phyloP scores from a whole-genome alignment of 2,797 vertebrate genomes.

The Helostoma temminkii region DNA sequence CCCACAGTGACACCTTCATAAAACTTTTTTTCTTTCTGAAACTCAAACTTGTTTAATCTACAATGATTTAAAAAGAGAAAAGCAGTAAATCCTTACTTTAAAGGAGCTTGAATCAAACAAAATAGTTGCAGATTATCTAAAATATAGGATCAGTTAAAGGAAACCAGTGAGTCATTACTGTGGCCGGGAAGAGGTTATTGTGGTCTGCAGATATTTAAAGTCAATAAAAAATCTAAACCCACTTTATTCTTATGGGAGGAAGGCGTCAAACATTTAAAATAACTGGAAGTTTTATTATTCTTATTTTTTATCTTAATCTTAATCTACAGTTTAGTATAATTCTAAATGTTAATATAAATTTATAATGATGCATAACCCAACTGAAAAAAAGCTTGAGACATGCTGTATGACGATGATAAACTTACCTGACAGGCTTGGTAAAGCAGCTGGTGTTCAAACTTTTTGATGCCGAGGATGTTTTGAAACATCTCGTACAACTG shows the following conservation, averaged over 20 bases:
- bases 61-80: background rate
- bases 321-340: background rate
- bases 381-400: background rate
- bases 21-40: too few relatives aligned
- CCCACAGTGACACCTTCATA: too few relatives aligned
- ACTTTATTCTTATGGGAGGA: too few relatives aligned
- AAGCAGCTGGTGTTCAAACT: constrained; percentile 98
- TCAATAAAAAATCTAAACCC: too few relatives aligned
- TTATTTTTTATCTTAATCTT: too few relatives aligned
- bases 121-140: too few relatives aligned
- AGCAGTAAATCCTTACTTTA: too few relatives aligned
- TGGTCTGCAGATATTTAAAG: background rate
- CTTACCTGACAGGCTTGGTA: constrained; percentile 99
- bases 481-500: constrained; percentile 99
- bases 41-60: too few relatives aligned
- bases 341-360: background rate
- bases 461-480: constrained; percentile 99
- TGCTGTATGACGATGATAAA: background rate
- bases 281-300: too few relatives aligned
- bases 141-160: too few relatives aligned
- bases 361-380: background rate
- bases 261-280: background rate
- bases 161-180: too few relatives aligned
- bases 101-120: too few relatives aligned
- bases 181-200: background rate